Evolutionary conservation across 2,797 vertebrate genomes (phyloP), one percentile per base, ranked within the genome.

Genomic region (Chelon auratus): DNA sequence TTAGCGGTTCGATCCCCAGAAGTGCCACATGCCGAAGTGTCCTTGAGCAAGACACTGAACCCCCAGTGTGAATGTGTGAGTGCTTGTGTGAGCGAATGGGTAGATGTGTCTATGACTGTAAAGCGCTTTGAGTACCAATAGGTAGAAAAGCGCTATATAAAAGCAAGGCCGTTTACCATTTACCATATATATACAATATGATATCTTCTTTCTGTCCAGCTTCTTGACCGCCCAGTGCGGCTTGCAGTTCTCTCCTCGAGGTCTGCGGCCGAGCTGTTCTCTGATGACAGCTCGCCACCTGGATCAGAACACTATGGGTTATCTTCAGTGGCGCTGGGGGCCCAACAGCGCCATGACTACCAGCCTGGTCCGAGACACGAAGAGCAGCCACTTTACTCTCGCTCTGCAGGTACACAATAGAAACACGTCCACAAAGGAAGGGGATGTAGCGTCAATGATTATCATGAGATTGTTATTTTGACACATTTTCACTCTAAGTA

Each of bases 261-360:
- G 97, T 0, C 53, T 96, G 70, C 94, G 96, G 12, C 97, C 97
- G 0, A 97, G 94, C 78, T 95, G 97, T 45, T 97, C 96, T 59
- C 94, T 97, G 0, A 96, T 99, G 87, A 89, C 97, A 7, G 97
- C 98, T 0, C 96, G 97, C 4, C 96, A 98, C 91, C 94, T 99
- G 37, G 97, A 99, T 93, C 96, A 96, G 93, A 97, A 99, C 93
- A 99, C 98, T 0, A 97, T 98, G 95, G 98, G 98, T 1, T 99
- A 99, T 83, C 72, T 99, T 60, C 97, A 99, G 92, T 99, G 97
- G 97, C 95, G 98, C 0, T 98, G 97, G 96, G 97, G 98, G 4
- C 94, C 94, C 83, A 96, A 97, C 92, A 98, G 97, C 0, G 96
- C 98, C 89, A 99, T 99, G 97, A 98, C 97, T 68, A 97, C 97